Evolutionary conservation across 2,797 vertebrate genomes (phyloP).

Genomic region (Parambassis ranga): DNA sequence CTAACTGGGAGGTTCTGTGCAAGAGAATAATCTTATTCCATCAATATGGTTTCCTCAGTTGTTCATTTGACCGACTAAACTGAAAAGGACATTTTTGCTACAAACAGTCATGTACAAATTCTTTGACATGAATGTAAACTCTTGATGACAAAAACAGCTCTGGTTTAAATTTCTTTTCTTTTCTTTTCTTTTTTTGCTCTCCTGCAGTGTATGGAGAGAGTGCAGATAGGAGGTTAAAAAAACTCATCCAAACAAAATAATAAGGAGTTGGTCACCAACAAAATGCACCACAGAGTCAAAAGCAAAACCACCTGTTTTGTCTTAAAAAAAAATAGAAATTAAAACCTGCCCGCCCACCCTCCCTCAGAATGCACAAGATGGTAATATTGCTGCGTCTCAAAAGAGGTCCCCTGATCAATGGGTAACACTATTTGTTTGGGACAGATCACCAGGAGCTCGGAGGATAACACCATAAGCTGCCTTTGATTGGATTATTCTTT

Average conservation of each 20-base stretch:
- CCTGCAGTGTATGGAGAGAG: constrained; percentile 76
- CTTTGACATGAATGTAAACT: constrained; percentile 85
- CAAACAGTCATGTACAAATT: constrained; percentile 81
- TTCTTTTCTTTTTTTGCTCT: constrained; percentile 50
- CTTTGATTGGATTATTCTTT: constrained; percentile 79
- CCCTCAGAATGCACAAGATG: constrained; percentile 77
- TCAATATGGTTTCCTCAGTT: constrained; percentile 70
- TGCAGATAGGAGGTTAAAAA: constrained; percentile 69
- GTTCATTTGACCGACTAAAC: constrained; percentile 79
- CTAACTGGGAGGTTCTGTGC: constrained; percentile 85
- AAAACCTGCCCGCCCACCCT: constrained; percentile 39
- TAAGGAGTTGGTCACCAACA: constrained; percentile 80
- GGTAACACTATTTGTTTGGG: constrained; percentile 71
- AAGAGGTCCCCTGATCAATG: constrained; percentile 70
- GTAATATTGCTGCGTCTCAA: constrained; percentile 85
- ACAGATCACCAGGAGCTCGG: constrained; percentile 76
- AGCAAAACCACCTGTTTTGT: constrained; percentile 73
- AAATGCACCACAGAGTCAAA: constrained; percentile 81
- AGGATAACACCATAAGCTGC: constrained; percentile 81
- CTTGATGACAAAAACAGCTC: constrained; percentile 58
- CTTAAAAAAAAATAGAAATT: constrained; percentile 5
- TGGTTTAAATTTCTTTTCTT: constrained; percentile 1
- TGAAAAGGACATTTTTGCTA: constrained; percentile 77
- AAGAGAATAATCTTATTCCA: constrained; percentile 77
- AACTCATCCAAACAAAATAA: constrained; percentile 56